Evolutionary conservation across 2,888 invertebrate genomes (phyloP).

Genomic region (Thumatha senex): DNA sequence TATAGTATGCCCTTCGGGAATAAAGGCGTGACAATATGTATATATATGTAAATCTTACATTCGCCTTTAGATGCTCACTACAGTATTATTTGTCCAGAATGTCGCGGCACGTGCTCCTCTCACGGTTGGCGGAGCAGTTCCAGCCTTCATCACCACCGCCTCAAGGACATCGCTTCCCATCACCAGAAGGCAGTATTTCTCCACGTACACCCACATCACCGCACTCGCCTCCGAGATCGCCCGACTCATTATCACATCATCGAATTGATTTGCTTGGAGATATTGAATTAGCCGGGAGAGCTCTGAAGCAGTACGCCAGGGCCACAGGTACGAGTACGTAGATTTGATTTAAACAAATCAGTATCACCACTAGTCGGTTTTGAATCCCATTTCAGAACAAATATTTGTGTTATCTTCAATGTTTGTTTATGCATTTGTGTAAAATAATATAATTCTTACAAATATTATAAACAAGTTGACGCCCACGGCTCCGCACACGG

Average conservation of each 20-base stretch:
- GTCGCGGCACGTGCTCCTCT: slow-evolving; percentile 76
- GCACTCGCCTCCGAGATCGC: slow-evolving; percentile 63
- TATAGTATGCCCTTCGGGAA: no score
- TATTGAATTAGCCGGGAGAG: slow-evolving; percentile 74
- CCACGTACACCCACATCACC: slow-evolving; percentile 62
- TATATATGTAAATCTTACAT: no score
- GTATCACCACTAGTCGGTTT: neutral
- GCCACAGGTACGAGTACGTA: slow-evolving; percentile 63
- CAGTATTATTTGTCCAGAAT: slow-evolving; percentile 55
- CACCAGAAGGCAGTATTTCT: slow-evolving; percentile 70
- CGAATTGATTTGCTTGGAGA: slow-evolving; percentile 71
- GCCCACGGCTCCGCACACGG: no score
- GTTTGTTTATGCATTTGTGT: no score
- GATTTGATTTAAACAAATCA: neutral
- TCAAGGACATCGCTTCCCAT: slow-evolving; percentile 65
- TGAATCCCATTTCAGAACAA: no score
- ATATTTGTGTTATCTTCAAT: no score
- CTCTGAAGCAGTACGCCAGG: slow-evolving; percentile 76
- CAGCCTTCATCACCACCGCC: slow-evolving; percentile 65
- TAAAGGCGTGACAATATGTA: no score
- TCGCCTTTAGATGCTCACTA: no score
- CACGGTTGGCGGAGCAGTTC: slow-evolving; percentile 77
- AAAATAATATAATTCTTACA: no score
- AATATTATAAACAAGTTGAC: no score
- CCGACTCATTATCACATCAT: slow-evolving; percentile 58